Conservation (phyloP, 2,888 invertebrate genomes). For the Pediacus dermestoides region DNA sequence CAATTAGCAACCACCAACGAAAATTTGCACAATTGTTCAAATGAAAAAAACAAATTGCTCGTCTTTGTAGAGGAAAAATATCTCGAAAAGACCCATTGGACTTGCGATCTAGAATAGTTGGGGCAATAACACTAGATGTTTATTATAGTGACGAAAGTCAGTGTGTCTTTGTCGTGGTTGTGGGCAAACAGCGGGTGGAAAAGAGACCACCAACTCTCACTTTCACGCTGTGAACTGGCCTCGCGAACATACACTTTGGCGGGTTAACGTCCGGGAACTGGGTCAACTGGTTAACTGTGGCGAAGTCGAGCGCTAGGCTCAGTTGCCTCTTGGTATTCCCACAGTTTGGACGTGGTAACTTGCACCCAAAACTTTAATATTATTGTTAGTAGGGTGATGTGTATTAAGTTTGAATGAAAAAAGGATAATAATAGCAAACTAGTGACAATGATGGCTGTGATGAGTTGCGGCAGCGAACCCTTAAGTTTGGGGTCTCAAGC, state of each 20-base stretch:
- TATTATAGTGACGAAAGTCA: constrained; percentile 34
- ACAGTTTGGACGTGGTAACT: constrained; percentile 49
- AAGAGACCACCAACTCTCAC: constrained; percentile 54
- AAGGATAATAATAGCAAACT: constrained; percentile 7
- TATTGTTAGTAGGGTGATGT: constrained; percentile 1
- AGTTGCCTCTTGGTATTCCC: constrained; percentile 56
- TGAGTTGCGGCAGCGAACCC: constrained; percentile 44
- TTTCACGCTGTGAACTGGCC: constrained; percentile 60
- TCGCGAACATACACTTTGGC: constrained; percentile 53
- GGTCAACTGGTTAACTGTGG: constrained; percentile 70
- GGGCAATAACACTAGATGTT: constrained; percentile 25
- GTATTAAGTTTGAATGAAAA: neutral
- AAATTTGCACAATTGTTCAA: too few relatives aligned
- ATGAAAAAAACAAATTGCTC: too few relatives aligned
- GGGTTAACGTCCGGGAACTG: constrained; percentile 74
- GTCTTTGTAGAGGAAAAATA: too few relatives aligned
- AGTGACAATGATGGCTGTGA: constrained; percentile 47
- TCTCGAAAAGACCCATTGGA: constrained; percentile 11
- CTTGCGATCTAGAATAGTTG: constrained; percentile 27
- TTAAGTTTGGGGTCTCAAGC: constrained; percentile 21
- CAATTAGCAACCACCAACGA: too few relatives aligned
- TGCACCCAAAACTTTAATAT: constrained; percentile 7
- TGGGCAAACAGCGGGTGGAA: constrained; percentile 28
- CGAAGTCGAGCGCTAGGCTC: constrained; percentile 57
- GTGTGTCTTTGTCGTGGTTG: constrained; percentile 24